Evolutionary conservation across 2,888 invertebrate genomes (phyloP).

Genomic region (Tupiocoris notatus): DNA sequence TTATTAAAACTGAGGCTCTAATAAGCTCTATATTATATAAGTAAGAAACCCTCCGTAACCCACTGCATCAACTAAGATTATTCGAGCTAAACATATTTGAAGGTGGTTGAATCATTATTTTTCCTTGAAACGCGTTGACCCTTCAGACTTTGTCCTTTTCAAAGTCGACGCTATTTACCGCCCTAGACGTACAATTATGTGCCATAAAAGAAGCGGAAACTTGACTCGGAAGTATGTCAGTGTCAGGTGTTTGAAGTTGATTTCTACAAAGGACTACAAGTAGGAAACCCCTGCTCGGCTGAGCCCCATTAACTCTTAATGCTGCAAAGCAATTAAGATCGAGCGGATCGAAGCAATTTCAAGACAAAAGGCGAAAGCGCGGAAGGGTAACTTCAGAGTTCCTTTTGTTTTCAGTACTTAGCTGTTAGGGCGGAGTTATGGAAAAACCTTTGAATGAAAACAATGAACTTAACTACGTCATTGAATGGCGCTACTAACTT

Average conservation of each 20-base stretch:
- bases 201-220: neutral
- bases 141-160: neutral
- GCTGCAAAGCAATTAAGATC: slow-evolving; percentile 5
- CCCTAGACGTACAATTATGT: neutral
- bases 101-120: neutral
- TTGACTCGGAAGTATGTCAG: slow-evolving; percentile 4
- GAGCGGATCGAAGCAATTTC: neutral
- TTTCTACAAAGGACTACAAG: slow-evolving; percentile 1
- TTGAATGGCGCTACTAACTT: neutral
- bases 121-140: neutral
- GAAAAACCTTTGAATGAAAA: neutral
- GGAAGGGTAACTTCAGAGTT: slow-evolving; percentile 1
- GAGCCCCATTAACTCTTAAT: slow-evolving; percentile 1
- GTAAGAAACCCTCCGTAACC: too few relatives aligned
- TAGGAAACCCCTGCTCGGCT: neutral
- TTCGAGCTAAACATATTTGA: too few relatives aligned
- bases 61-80: too few relatives aligned
- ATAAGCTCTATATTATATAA: too few relatives aligned
- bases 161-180: neutral
- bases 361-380: neutral
- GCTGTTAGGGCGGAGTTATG: neutral
- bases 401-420: neutral
- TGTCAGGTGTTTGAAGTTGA: slow-evolving; percentile 7
- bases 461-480: neutral
- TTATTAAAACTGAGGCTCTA: too few relatives aligned